Percentiles rank a stretch among this genome's conserved stretches.
These are phyloP conservation scores for Lepidostoma basale DNA, from an alignment of 1,140 invertebrate species.

Conservation along the genomic window DNA sequence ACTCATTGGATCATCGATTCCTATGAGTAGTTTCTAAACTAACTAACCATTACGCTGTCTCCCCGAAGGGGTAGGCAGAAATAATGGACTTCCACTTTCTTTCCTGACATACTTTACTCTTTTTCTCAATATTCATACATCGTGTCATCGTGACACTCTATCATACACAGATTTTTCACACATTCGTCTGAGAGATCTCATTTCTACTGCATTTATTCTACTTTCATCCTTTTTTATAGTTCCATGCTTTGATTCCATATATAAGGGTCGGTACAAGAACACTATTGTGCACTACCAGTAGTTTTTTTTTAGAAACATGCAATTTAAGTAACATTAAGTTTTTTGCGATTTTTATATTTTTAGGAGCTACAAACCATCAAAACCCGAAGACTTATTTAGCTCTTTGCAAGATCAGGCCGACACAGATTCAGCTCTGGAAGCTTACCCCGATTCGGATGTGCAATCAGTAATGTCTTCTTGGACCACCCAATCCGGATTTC, in stretches of 20 bases:
- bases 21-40: too few relatives aligned
- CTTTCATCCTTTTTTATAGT: background rate
- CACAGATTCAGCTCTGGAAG: conserved; percentile 48
- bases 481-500: conserved; percentile 61
- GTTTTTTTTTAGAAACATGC: background rate
- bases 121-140: too few relatives aligned
- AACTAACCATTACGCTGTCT: too few relatives aligned
- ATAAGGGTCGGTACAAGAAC: background rate
- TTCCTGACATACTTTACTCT: too few relatives aligned
- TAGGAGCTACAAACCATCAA: conserved; percentile 57
- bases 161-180: too few relatives aligned
- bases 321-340: background rate
- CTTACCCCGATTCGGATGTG: conserved; percentile 46
- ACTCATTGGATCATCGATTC: too few relatives aligned
- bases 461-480: conserved; percentile 60
- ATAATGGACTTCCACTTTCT: too few relatives aligned
- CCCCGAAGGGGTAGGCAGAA: too few relatives aligned
- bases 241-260: background rate
- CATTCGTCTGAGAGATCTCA: background rate
- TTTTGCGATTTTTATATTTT: conserved; percentile 30
- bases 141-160: too few relatives aligned
- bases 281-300: background rate
- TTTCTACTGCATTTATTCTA: background rate
- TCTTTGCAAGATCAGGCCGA: conserved; percentile 62
- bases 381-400: conserved; percentile 72